Percentiles rank a stretch among this genome's conserved stretches.
phyloP scores from a whole-genome alignment of 53 echinoderm and acorn worm genomes.

The Astropecten irregularis region DNA sequence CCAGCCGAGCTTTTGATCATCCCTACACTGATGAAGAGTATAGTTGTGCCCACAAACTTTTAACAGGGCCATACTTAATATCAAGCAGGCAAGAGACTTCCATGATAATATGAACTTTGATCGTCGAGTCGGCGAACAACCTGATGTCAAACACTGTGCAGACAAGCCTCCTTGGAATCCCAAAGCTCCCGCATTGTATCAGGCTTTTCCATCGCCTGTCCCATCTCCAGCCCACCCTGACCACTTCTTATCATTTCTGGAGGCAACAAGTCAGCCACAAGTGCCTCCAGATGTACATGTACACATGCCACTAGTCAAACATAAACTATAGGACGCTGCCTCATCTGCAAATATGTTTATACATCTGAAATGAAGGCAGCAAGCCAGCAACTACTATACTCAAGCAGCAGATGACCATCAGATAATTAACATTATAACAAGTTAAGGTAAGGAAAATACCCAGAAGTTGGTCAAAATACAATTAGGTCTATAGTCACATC shows the following conservation, averaged over 20 bases:
- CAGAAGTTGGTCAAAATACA: too few relatives aligned
- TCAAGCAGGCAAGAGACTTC: neutral
- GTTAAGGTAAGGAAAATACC: too few relatives aligned
- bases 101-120: neutral
- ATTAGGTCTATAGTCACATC: too few relatives aligned
- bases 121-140: neutral
- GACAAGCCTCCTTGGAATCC: neutral
- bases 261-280: neutral
- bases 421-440: too few relatives aligned
- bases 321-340: neutral
- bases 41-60: neutral
- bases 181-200: neutral
- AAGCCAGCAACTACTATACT: too few relatives aligned
- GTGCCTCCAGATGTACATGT: neutral
- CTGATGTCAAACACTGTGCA: neutral
- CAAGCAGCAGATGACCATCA: too few relatives aligned
- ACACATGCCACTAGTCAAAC: neutral
- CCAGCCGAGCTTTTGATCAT: neutral
- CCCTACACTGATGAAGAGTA: neutral
- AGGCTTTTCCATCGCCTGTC: neutral
- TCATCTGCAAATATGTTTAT: neutral
- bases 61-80: slow-evolving; percentile 19
- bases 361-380: slow-evolving; percentile 4
- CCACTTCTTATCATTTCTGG: neutral
- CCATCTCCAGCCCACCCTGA: neutral